Conservation (phyloP, 2,113 vertebrate genomes). For the Thinocorus orbignyianus region DNA sequence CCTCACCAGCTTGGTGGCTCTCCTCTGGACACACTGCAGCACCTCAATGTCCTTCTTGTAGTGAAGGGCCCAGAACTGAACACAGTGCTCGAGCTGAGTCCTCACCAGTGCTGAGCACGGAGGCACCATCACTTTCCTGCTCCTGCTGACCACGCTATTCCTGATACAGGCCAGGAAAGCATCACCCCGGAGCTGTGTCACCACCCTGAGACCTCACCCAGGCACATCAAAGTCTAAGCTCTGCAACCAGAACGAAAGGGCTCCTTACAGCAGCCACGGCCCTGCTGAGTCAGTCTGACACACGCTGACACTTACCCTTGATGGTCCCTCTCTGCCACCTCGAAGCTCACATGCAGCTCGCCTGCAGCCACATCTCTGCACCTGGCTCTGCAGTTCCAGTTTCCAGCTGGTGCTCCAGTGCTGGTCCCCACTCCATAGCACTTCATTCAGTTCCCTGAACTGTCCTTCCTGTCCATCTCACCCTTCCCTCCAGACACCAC, state of each 20-base stretch:
- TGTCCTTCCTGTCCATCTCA: no score
- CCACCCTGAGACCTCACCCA: background rate
- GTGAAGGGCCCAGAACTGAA: no score
- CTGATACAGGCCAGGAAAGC: no score
- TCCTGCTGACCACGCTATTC: no score
- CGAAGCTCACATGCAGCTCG: background rate
- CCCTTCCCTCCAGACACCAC: background rate
- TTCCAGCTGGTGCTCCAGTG: background rate
- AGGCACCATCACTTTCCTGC: no score
- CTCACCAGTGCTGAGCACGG: no score
- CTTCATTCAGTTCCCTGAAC: background rate
- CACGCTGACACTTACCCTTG: accelerated
- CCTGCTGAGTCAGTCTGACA: background rate
- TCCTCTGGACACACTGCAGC: no score
- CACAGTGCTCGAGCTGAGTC: no score
- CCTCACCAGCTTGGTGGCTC: no score
- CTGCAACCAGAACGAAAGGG: accelerated
- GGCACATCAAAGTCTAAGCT: background rate
- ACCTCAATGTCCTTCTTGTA: no score
- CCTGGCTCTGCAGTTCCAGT: background rate
- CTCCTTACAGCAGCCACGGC: background rate
- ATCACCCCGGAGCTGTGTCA: background rate
- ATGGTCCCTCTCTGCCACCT: background rate
- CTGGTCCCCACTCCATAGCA: background rate
- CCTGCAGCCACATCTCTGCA: background rate